These are phyloP conservation scores for Ptyas mucosa DNA, from an alignment of 2,113 vertebrate genomes.

Conservation along the genomic window DNA sequence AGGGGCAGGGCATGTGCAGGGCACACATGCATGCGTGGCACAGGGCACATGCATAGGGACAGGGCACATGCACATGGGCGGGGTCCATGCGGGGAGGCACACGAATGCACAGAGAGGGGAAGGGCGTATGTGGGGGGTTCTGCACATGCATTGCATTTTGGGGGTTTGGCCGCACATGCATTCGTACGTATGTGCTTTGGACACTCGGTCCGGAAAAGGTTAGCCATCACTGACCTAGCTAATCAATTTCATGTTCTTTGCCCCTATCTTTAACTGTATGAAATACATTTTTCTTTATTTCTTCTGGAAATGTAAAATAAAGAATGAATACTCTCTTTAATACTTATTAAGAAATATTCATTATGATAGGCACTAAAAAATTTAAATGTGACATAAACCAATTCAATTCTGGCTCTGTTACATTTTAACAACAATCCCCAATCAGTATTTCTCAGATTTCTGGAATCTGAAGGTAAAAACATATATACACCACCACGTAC, in stretches of 20 bases:
- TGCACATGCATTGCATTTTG: too few relatives aligned
- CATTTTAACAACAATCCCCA: neutral
- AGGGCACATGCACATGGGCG: too few relatives aligned
- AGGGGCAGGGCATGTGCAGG: too few relatives aligned
- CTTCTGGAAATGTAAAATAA: neutral
- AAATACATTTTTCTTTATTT: neutral
- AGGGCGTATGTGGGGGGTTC: too few relatives aligned
- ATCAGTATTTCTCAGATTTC: neutral
- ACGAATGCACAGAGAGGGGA: too few relatives aligned
- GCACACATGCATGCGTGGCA: too few relatives aligned
- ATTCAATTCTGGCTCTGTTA: neutral
- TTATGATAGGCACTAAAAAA: neutral
- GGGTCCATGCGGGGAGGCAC: too few relatives aligned
- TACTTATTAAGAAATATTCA: neutral
- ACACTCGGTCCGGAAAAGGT: too few relatives aligned
- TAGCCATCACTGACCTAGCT: too few relatives aligned
- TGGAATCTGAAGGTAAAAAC: neutral
- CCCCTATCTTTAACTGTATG: neutral
- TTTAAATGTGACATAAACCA: neutral
- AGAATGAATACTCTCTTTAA: neutral
- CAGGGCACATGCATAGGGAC: too few relatives aligned
- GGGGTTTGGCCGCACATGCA: too few relatives aligned
- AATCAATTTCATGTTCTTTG: neutral
- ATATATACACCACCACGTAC: neutral
- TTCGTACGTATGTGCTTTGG: fast-evolving